phyloP scores from a whole-genome alignment of 2,888 invertebrate species.

The Stenoptilia bipunctidactyla region DNA sequence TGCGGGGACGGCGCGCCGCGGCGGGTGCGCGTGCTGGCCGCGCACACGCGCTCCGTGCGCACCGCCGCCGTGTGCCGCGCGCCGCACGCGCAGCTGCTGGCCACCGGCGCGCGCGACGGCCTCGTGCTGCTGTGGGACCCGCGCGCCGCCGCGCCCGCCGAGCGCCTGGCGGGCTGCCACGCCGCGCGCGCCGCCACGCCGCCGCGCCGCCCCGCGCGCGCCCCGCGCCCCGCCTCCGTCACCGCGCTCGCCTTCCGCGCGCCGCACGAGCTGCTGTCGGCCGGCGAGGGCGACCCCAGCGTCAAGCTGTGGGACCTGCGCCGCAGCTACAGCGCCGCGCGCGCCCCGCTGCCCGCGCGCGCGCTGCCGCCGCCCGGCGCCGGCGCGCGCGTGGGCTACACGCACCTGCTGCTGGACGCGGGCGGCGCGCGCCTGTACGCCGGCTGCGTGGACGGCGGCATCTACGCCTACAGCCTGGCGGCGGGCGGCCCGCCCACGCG shows the following conservation, averaged over 20 bases:
- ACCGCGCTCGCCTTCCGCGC: constrained; percentile 89
- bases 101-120: constrained; percentile 90
- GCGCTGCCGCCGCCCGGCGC: constrained; percentile 81
- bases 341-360: constrained; percentile 79
- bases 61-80: constrained; percentile 80
- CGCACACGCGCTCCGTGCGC: constrained; percentile 87
- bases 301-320: constrained; percentile 74
- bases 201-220: constrained; percentile 60
- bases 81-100: constrained; percentile 79
- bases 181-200: constrained; percentile 42
- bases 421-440: constrained; percentile 78
- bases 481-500: constrained; percentile 77
- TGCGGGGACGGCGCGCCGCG: constrained; percentile 64
- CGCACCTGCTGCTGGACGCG: constrained; percentile 18
- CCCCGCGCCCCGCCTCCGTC: constrained; percentile 77
- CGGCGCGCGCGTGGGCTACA: constrained; percentile 77
- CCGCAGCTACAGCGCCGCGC: constrained; percentile 45
- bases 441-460: constrained; percentile 87
- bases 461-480: constrained; percentile 87
- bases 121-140: constrained; percentile 89
- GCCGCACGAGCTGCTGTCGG: constrained; percentile 82
- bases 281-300: constrained; percentile 88
- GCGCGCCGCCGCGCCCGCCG: constrained; percentile 39
- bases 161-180: constrained; percentile 22
- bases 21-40: constrained; percentile 73